Evolutionary conservation across 2,888 invertebrate species (phyloP), one percentile per base, ranked within the genome.

Genomic region (Phaedon cochleariae): DNA sequence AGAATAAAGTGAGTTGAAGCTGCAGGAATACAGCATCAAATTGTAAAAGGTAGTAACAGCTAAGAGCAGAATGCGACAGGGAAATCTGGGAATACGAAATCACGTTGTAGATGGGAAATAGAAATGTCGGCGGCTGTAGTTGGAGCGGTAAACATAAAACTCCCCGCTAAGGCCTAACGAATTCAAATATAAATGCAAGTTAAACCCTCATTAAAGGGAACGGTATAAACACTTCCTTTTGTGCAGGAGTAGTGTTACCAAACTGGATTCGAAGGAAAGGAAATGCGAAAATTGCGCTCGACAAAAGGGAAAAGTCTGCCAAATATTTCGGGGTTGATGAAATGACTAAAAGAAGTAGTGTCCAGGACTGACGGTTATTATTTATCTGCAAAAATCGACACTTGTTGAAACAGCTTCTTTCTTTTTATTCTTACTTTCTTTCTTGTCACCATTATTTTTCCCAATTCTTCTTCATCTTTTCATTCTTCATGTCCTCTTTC

Each of bases 171-270:
- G 60, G 49, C 60, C 64, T 60, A 64, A 60, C 59, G 64, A 64
- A 64, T 64, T 64, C 60, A 60, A 57, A 55, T 64, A 64, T 60
- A 64, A 64, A 59, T 64, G 60, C 64, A 64, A 60, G 64, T 64
- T 64, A 60, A 64, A 60, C 60, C 51, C 29, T 41, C 45, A 64
- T 64, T 64, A 64, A 55, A 64, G 64, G 37, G 51, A 64, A 45
- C 45, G 57, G 45, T 17, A 57, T 57, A 57, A 57, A 64, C 60
- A 64, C 60, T 60, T 60, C 31, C 54, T 64, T 64, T 64, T 59
- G 59, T 59, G 18, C 22, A 46, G 57, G 34, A 59, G 49, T 17
- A 17, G 59, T 37, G 26, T 52, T 52, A 52, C 15, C 15, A 15
- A 20, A 22, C 41, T 41, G 41, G 15, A 15, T 41, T 41, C 41